Evolutionary conservation across 2,888 invertebrate genomes (phyloP), one percentile per base, ranked within the genome.

Genomic region (Epinotia brunnichana): DNA sequence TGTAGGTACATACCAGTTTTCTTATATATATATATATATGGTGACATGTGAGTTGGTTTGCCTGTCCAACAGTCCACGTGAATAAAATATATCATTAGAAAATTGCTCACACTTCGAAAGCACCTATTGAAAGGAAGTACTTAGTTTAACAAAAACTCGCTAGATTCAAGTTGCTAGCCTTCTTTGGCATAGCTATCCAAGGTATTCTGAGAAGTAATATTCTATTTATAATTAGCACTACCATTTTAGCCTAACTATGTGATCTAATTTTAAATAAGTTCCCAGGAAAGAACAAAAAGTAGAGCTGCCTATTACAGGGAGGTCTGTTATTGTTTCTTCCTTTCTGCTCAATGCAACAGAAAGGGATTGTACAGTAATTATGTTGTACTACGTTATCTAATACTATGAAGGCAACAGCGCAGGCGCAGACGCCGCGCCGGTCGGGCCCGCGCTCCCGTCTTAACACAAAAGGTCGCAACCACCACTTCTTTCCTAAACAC

Each of bases 381-480:
- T 21, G 54, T 66, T 66, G 64, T 54, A 66, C 66, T 66, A 66
- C 66, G 66, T 66, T 66, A 66, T 66, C 66, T 66, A 66, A 54
- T 56, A n/a, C n/a, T n/a, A 66, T 41, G 66, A 41, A 41, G 66
- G 41, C 66, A 56, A 19, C 64, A 3, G 54, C 54, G 66, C n/a
- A 66, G 66, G 66, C 66, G n/a, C n/a, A n/a, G n/a, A n/a, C n/a
- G n/a, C n/a, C n/a, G n/a, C n/a, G 66, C 66, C 66, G 54, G 56
- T 66, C 66, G 54, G 66, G 66, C n/a, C 41, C n/a, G 56, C 19
- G 10, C n/a, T 19, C 41, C 21, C 11, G 1, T 19, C 53, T 29
- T 63, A 15, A 54, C 5, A 41, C 53, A 56, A 56, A 54, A 66
- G 4, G 54, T 21, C 41, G 10, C 41, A 66, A 56, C 56, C 11